phyloP scores from a whole-genome alignment of 2,113 vertebrate genomes.

The Ctenodactylus gundi region DNA sequence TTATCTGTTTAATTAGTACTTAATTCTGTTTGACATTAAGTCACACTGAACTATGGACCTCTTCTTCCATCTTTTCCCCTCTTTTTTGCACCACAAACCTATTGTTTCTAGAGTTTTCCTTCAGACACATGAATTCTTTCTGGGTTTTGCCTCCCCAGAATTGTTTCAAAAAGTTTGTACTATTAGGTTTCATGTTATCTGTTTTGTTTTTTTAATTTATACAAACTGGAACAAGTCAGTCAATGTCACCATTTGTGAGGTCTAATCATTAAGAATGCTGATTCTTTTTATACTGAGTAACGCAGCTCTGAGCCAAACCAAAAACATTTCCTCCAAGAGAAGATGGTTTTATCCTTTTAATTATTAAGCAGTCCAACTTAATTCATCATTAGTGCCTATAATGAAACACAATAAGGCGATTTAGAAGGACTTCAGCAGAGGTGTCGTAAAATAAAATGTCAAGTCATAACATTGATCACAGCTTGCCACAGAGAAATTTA shows the following conservation, averaged over 20 bases:
- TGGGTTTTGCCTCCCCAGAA: not conserved
- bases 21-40: not conserved
- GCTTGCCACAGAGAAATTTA: constrained; percentile 64
- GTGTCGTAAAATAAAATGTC: constrained; percentile 73
- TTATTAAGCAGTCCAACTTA: constrained; percentile 78
- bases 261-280: not conserved
- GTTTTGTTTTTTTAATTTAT: too few relatives aligned
- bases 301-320: constrained; percentile 56
- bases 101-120: not conserved
- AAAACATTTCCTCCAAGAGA: constrained; percentile 56
- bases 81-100: not conserved
- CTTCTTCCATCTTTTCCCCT: not conserved
- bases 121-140: not conserved
- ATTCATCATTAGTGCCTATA: constrained; percentile 74
- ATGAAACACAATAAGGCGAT: constrained; percentile 71
- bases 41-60: not conserved
- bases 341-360: constrained; percentile 73
- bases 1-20: not conserved
- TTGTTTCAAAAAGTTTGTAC: not conserved
- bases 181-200: not conserved
- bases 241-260: not conserved
- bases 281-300: not conserved
- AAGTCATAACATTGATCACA: constrained; percentile 76
- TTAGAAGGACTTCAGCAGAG: constrained; percentile 62
- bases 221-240: not conserved